phyloP scores from a whole-genome alignment of 2,888 invertebrate species.

The Cacoxenus indagator region DNA sequence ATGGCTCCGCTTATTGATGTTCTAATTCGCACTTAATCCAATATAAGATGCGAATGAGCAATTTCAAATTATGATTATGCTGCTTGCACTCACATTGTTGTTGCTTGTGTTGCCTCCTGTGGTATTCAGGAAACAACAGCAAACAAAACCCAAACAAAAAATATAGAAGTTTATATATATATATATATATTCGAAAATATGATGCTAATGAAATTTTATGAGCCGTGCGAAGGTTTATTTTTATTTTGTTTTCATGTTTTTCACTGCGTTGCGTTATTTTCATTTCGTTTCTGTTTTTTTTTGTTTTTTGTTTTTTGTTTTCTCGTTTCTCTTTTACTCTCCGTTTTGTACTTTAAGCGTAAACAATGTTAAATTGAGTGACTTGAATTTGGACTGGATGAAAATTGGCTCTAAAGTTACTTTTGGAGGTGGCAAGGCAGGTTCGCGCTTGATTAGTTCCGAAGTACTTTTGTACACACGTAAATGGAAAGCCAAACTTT shows the following conservation, averaged over 20 bases:
- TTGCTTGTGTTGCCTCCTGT: not conserved
- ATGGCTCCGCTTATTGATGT: conserved; percentile 55
- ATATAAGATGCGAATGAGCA: conserved; percentile 65
- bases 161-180: conserved; percentile 58
- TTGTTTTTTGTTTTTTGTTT: conserved; percentile 45
- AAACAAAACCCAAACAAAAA: conserved; percentile 27
- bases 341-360: conserved; percentile 54
- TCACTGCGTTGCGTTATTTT: conserved; percentile 48
- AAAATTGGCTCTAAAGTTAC: not conserved
- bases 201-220: conserved; percentile 65
- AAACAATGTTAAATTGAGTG: conserved; percentile 61
- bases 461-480: not conserved
- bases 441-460: not conserved
- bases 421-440: not conserved
- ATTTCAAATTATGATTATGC: conserved; percentile 65
- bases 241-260: conserved; percentile 53
- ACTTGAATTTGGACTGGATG: not conserved
- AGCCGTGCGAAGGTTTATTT: conserved; percentile 64
- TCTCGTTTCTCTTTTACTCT: not conserved
- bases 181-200: conserved; percentile 63
- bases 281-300: not conserved
- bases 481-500: not conserved
- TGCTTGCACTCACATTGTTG: not conserved
- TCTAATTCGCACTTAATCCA: conserved; percentile 65
- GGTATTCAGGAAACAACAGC: not conserved